These are phyloP conservation scores for Selene dorsalis DNA, from an alignment of 2,797 vertebrate genomes.

Conservation along the genomic window DNA sequence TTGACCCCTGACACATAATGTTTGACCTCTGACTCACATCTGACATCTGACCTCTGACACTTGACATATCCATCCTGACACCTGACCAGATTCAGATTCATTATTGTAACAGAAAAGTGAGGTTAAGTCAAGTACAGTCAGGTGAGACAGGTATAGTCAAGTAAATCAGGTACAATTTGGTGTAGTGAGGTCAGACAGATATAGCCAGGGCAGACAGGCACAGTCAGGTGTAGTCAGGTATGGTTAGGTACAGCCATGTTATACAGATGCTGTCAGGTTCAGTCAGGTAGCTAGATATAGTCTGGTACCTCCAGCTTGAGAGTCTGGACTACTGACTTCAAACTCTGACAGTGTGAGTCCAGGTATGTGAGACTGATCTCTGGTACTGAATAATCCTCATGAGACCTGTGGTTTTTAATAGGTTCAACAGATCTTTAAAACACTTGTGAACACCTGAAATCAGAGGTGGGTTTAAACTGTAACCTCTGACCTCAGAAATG, in stretches of 20 bases:
- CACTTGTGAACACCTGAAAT: not conserved
- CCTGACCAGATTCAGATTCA: not conserved
- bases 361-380: not conserved
- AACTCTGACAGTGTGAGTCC: no score
- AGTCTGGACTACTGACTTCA: not conserved
- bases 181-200: not conserved
- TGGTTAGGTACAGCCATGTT: no score
- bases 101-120: no score
- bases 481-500: conserved; percentile 3
- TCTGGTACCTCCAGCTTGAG: no score
- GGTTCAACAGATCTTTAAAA: not conserved
- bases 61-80: not conserved
- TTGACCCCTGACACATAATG: not conserved
- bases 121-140: not conserved
- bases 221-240: no score
- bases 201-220: no score
- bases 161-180: not conserved
- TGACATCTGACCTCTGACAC: not conserved
- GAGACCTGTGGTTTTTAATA: not conserved
- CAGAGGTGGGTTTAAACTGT: not conserved
- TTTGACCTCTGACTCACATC: conserved; percentile 14
- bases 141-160: no score
- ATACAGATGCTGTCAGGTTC: no score
- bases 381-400: not conserved
- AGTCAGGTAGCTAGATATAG: no score